These are phyloP conservation scores for Frankliniella fusca DNA, from an alignment of 2,888 invertebrate genomes.

Conservation along the genomic window DNA sequence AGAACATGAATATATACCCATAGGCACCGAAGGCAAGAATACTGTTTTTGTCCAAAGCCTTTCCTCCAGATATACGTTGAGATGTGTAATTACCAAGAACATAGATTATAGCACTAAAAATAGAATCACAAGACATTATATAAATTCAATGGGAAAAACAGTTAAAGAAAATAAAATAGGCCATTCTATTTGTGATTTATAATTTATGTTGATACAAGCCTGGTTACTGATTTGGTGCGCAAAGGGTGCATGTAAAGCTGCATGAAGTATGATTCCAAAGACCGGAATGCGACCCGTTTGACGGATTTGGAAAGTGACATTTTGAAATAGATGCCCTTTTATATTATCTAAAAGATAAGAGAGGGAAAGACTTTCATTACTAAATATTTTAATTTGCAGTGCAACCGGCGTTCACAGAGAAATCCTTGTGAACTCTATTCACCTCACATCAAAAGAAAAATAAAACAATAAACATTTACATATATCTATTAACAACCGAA, in stretches of 20 bases:
- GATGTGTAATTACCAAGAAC: constrained; percentile 68
- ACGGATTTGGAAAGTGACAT: constrained; percentile 68
- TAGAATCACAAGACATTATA: constrained; percentile 31
- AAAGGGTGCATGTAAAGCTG: constrained; percentile 71
- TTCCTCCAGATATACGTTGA: constrained; percentile 64
- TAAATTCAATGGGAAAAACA: background rate
- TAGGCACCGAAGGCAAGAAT: constrained; percentile 69
- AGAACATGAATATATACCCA: constrained; percentile 54
- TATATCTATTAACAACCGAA: background rate
- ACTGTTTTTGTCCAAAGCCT: constrained; percentile 60
- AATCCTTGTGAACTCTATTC: too few relatives aligned
- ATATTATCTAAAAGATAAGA: too few relatives aligned
- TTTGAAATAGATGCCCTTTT: constrained; percentile 40
- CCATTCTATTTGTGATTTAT: constrained; percentile 28
- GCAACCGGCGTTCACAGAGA: background rate
- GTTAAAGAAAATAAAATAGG: constrained; percentile 29
- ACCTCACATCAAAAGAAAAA: background rate
- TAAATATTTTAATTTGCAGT: background rate
- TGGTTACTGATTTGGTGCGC: constrained; percentile 72
- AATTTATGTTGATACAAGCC: constrained; percentile 47
- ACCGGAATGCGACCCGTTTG: constrained; percentile 53
- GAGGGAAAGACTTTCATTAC: too few relatives aligned
- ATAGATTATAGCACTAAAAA: constrained; percentile 65
- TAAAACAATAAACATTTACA: background rate
- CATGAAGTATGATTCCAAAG: constrained; percentile 67